phyloP scores from a whole-genome alignment of 2,797 vertebrate species.

The Apogon talboti region DNA sequence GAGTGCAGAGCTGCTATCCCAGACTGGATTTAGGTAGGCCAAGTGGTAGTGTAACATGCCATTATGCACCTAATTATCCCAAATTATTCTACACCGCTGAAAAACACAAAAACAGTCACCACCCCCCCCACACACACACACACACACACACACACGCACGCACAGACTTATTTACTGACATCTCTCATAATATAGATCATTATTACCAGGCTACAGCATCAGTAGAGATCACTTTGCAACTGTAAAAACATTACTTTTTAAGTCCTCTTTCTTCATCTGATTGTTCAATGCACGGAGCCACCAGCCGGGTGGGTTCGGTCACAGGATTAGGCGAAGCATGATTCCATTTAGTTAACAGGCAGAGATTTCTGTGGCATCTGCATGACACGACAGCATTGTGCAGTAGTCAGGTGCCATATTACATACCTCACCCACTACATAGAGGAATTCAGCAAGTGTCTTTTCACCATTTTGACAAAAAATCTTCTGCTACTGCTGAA shows the following conservation, averaged over 20 bases:
- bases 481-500: slow-evolving; percentile 31
- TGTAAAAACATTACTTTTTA: slow-evolving; percentile 49
- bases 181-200: slow-evolving; percentile 34
- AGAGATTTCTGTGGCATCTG: slow-evolving; percentile 19
- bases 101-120: slow-evolving; percentile 20
- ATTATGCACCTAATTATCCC: slow-evolving; percentile 28
- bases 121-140: not conserved
- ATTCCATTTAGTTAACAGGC: slow-evolving; percentile 16
- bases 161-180: slow-evolving; percentile 2
- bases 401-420: slow-evolving; percentile 16
- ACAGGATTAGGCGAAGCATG: slow-evolving; percentile 2
- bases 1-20: slow-evolving; percentile 19
- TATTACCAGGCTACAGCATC: slow-evolving; percentile 36
- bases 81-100: slow-evolving; percentile 37
- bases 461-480: slow-evolving; percentile 40
- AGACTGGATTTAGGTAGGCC: slow-evolving; percentile 40
- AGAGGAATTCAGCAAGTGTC: slow-evolving; percentile 21
- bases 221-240: slow-evolving; percentile 40
- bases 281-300: slow-evolving; percentile 28
- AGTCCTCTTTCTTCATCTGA: slow-evolving; percentile 31
- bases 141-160: not conserved
- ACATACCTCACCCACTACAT: slow-evolving; percentile 11
- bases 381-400: slow-evolving; percentile 24
- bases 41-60: slow-evolving; percentile 54
- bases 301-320: slow-evolving; percentile 2